These are phyloP conservation scores for Triplophysa siluroides DNA, from an alignment of 2,113 vertebrate genomes.

Conservation along the genomic window DNA sequence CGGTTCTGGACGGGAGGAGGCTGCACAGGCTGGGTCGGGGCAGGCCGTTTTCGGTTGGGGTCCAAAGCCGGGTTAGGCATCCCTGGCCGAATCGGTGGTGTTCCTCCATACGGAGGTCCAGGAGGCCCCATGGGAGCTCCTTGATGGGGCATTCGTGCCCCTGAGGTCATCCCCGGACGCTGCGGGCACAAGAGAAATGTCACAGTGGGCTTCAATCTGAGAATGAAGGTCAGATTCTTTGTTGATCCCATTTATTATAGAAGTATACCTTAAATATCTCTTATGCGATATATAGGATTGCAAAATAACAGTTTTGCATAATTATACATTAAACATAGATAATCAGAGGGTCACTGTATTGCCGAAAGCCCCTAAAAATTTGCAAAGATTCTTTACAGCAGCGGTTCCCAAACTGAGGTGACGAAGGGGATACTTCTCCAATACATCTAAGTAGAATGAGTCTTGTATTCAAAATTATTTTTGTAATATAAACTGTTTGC, in stretches of 20 bases:
- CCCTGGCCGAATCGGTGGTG: slow-evolving; percentile 80
- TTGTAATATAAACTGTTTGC: too few relatives aligned
- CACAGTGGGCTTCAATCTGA: neutral
- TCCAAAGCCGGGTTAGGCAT: slow-evolving; percentile 82
- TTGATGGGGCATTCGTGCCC: slow-evolving; percentile 88
- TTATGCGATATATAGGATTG: neutral
- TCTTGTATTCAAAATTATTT: too few relatives aligned
- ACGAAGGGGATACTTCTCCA: too few relatives aligned
- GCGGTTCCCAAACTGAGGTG: too few relatives aligned
- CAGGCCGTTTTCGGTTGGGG: slow-evolving; percentile 80
- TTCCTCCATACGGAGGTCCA: slow-evolving; percentile 82
- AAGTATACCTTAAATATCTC: neutral
- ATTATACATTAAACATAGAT: too few relatives aligned
- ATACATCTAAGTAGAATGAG: too few relatives aligned
- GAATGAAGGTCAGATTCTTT: slow-evolving; percentile 16
- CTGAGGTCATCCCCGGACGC: slow-evolving; percentile 90
- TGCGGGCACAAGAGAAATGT: slow-evolving; percentile 51
- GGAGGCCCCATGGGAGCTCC: slow-evolving; percentile 89
- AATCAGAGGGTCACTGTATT: too few relatives aligned
- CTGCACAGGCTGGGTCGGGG: slow-evolving; percentile 78
- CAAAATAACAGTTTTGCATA: too few relatives aligned
- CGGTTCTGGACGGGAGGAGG: slow-evolving; percentile 74
- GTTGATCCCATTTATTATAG: neutral
- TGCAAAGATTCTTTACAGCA: too few relatives aligned
- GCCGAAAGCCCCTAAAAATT: too few relatives aligned